These are phyloP conservation scores for Pseudanteris insignis DNA, from an alignment of 2,888 invertebrate genomes.

Conservation along the genomic window DNA sequence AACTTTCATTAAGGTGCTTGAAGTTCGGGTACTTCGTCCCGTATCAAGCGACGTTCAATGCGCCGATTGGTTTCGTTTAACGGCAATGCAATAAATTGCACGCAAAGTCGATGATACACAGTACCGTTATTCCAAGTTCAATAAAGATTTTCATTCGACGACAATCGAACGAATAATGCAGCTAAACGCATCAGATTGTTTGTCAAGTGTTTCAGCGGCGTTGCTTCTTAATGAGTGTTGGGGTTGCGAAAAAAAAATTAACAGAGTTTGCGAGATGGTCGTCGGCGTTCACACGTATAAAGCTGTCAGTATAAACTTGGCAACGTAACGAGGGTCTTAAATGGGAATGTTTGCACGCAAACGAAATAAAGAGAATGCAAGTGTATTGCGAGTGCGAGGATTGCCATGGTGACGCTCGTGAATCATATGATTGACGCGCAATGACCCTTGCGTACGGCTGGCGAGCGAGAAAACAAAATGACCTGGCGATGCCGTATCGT, in stretches of 20 bases:
- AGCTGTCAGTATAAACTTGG: conserved; percentile 33
- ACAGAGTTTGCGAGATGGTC: conserved; percentile 34
- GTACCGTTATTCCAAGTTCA: no score
- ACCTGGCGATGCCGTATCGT: no score
- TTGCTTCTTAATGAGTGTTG: conserved; percentile 6
- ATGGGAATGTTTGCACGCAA: conserved; percentile 18
- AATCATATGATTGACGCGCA: conserved; percentile 59
- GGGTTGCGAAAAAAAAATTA: conserved; percentile 3
- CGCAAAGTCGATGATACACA: no score
- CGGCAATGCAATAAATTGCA: no score
- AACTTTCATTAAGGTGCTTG: no score
- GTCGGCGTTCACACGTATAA: conserved; percentile 32
- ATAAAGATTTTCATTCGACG: no score
- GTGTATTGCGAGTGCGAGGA: conserved; percentile 31
- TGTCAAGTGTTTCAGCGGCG: no score
- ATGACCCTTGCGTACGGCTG: conserved; percentile 48
- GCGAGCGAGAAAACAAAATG: neutral
- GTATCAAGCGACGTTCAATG: no score
- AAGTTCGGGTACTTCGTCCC: no score
- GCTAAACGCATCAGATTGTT: no score
- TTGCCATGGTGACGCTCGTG: conserved; percentile 50
- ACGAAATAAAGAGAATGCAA: conserved; percentile 24
- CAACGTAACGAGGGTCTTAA: conserved; percentile 16
- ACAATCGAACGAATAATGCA: no score
- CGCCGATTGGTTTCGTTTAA: no score